Percentiles rank a stretch among this genome's conserved stretches.
phyloP scores from a whole-genome alignment of 1,140 invertebrate genomes.

The Pseudobourletiella spinata region DNA sequence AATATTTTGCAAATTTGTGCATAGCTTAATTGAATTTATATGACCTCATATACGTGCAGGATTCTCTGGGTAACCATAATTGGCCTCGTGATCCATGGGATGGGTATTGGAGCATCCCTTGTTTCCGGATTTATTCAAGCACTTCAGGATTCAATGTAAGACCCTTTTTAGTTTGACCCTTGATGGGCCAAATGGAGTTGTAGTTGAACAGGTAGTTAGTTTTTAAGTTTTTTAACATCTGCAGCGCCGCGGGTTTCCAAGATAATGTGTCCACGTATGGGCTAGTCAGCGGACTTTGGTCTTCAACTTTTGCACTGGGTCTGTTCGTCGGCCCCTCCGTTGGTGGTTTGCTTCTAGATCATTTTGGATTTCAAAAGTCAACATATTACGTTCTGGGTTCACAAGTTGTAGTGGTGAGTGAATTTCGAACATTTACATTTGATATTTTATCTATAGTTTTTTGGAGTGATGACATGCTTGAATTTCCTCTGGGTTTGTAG shows the following conservation, averaged over 20 bases:
- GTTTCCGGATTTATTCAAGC: conserved; percentile 72
- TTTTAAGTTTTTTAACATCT: neutral
- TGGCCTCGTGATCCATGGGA: conserved; percentile 62
- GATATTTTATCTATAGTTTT: too few species aligned
- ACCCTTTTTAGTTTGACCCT: neutral
- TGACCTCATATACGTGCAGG: conserved; percentile 42
- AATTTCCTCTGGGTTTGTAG: too few species aligned
- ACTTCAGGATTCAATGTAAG: conserved; percentile 63
- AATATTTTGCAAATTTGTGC: too few species aligned
- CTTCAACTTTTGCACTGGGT: conserved; percentile 42
- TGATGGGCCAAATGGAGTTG: too few species aligned
- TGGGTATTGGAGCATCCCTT: conserved; percentile 68
- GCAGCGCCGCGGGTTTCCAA: conserved; percentile 39
- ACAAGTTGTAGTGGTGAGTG: conserved; percentile 52
- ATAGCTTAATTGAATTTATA: neutral
- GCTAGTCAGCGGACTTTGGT: conserved; percentile 42
- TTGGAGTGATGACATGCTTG: too few species aligned
- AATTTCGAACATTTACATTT: too few species aligned
- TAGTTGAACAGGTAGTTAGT: neutral
- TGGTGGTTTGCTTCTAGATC: conserved; percentile 62
- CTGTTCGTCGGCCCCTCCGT: conserved; percentile 40
- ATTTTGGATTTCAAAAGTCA: conserved; percentile 58
- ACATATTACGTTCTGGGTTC: conserved; percentile 60
- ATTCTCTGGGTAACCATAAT: conserved; percentile 55
- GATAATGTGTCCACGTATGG: conserved; percentile 43